Conservation (phyloP, 2,113 vertebrate species). For the Oenanthe oenanthe region DNA sequence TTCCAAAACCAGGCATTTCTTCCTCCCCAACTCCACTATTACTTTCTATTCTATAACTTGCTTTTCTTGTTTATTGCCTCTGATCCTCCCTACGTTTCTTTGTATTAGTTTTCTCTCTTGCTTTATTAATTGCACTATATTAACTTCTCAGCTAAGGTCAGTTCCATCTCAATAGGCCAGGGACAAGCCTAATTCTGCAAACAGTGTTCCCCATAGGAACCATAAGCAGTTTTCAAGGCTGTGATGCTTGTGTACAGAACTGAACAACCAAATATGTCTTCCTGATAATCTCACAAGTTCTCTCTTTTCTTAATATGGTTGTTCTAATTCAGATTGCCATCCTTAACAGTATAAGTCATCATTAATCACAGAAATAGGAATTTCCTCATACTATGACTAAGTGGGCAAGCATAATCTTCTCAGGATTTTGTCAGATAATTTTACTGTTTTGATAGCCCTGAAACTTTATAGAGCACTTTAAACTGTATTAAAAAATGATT, state of each 20-base stretch:
- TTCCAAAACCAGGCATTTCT: neutral
- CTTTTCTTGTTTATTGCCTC: neutral
- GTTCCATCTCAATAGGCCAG: neutral
- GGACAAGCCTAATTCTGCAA: neutral
- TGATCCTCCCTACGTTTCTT: neutral
- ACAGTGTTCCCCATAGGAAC: neutral
- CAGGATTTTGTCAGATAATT: neutral
- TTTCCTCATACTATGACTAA: conserved; percentile 2
- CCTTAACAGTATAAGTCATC: neutral
- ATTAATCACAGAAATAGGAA: conserved; percentile 29
- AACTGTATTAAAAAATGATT: neutral
- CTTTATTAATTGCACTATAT: conserved; percentile 1
- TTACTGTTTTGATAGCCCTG: neutral
- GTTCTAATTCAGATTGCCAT: conserved; percentile 18
- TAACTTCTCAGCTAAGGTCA: neutral
- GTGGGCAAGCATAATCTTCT: neutral
- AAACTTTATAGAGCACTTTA: neutral
- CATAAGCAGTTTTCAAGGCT: neutral
- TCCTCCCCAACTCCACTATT: neutral
- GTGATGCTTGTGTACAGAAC: neutral
- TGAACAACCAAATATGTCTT: neutral
- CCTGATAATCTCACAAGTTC: neutral
- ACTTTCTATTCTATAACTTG: neutral
- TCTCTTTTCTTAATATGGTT: neutral
- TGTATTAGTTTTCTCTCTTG: neutral